Evolutionary conservation across 2,888 invertebrate genomes (phyloP).

Genomic region (Anthrax anthrax): DNA sequence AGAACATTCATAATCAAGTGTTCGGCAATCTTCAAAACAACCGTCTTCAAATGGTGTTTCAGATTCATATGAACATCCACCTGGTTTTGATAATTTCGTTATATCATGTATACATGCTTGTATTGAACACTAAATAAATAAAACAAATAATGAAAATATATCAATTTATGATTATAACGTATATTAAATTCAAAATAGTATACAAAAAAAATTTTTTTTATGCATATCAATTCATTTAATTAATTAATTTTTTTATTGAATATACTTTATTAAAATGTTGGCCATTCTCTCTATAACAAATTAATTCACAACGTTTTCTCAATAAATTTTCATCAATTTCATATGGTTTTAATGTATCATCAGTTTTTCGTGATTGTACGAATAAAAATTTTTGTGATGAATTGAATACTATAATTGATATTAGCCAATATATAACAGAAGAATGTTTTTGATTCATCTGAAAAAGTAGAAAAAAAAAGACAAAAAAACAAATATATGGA

Average conservation of each 20-base stretch:
- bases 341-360: not conserved
- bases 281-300: slow-evolving; percentile 1
- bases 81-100: slow-evolving; percentile 22
- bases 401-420: not conserved
- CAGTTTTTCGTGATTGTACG: not conserved
- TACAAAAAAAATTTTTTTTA: too few relatives aligned
- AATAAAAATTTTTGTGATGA: not conserved
- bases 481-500: not conserved
- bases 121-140: slow-evolving; percentile 7
- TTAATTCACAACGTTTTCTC: slow-evolving; percentile 5
- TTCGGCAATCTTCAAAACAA: slow-evolving; percentile 26
- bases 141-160: not conserved
- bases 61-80: slow-evolving; percentile 23
- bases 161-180: too few relatives aligned
- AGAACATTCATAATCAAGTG: slow-evolving; percentile 49
- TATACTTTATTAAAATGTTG: slow-evolving; percentile 1
- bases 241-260: not conserved
- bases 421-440: not conserved
- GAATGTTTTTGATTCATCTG: not conserved
- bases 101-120: slow-evolving; percentile 19
- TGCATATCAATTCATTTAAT: too few relatives aligned
- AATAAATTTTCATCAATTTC: slow-evolving; percentile 8
- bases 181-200: too few relatives aligned
- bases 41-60: slow-evolving; percentile 16
- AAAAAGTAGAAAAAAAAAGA: not conserved